Conservation (phyloP, 2,888 invertebrate species). For the Ganaspis brasiliensis region DNA sequence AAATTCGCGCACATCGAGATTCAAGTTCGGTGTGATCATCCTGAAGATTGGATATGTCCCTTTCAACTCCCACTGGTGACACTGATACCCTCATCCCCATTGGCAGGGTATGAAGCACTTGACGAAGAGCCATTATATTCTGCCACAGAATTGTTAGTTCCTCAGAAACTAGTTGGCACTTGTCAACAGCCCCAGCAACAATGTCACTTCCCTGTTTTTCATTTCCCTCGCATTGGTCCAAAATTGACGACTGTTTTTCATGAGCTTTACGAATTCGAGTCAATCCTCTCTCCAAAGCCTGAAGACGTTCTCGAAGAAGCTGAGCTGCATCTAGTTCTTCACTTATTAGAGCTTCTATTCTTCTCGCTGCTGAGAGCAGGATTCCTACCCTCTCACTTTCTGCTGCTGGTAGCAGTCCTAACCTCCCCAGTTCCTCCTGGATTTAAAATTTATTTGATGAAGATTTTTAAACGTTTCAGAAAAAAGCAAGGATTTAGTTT, state of each 20-base stretch:
- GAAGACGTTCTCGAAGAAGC: conserved; percentile 88
- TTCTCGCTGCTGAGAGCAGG: conserved; percentile 86
- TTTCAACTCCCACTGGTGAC: conserved; percentile 89
- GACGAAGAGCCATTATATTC: conserved; percentile 88
- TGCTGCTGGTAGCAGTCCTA: conserved; percentile 87
- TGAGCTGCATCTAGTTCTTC: conserved; percentile 90
- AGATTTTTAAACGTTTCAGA: too few species aligned
- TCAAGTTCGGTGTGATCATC: conserved; percentile 89
- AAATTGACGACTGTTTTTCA: conserved; percentile 81
- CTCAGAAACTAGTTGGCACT: conserved; percentile 87
- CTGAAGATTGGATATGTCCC: conserved; percentile 88
- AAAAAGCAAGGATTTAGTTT: too few species aligned
- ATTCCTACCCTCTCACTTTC: conserved; percentile 91
- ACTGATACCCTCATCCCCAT: conserved; percentile 88
- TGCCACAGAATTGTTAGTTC: conserved; percentile 89
- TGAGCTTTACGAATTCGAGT: conserved; percentile 86
- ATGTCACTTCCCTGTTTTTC: conserved; percentile 89
- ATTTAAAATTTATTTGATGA: conserved; percentile 79
- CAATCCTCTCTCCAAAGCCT: conserved; percentile 88
- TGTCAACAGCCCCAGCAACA: conserved; percentile 88
- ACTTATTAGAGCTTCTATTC: conserved; percentile 87
- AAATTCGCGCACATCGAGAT: conserved; percentile 86
- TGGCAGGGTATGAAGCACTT: conserved; percentile 89
- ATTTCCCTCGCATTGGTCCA: conserved; percentile 88
- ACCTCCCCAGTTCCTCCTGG: conserved; percentile 89